A percentile compares a stretch with the other conserved stretches of the same genome.
These are phyloP conservation scores for Philonicus albiceps DNA, from an alignment of 2,888 invertebrate genomes.

Conservation along the genomic window DNA sequence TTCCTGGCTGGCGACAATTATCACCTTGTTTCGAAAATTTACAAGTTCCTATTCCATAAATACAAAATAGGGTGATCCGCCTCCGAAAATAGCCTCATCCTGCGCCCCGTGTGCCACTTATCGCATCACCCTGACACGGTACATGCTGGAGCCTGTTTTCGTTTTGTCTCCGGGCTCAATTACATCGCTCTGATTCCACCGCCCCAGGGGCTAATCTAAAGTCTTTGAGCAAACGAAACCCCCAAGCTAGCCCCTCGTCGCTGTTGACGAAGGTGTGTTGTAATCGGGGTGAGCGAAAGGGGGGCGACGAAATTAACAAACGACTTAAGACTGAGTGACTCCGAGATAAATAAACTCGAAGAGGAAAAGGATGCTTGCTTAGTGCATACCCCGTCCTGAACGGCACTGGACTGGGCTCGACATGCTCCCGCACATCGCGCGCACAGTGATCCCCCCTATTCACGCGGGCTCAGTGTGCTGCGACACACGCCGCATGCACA, in stretches of 20 bases:
- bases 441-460: background rate
- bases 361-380: background rate
- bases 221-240: background rate
- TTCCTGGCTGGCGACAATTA: background rate
- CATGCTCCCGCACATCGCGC: background rate
- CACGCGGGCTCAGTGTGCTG: background rate
- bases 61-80: background rate
- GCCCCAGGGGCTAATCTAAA: constrained; percentile 6
- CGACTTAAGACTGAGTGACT: background rate
- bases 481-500: background rate
- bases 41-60: background rate
- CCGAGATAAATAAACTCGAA: background rate
- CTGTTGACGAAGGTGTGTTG: constrained; percentile 29
- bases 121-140: background rate
- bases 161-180: constrained; percentile 45
- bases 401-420: background rate
- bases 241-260: background rate
- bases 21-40: background rate
- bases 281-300: too few species aligned
- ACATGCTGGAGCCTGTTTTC: constrained; percentile 27
- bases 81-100: background rate
- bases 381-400: background rate
- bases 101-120: background rate
- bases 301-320: constrained; percentile 32
- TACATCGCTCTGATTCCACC: constrained; percentile 41